These are phyloP conservation scores for Ceratosolen fusciceps DNA, from an alignment of 1,140 invertebrate species.

Conservation along the genomic window DNA sequence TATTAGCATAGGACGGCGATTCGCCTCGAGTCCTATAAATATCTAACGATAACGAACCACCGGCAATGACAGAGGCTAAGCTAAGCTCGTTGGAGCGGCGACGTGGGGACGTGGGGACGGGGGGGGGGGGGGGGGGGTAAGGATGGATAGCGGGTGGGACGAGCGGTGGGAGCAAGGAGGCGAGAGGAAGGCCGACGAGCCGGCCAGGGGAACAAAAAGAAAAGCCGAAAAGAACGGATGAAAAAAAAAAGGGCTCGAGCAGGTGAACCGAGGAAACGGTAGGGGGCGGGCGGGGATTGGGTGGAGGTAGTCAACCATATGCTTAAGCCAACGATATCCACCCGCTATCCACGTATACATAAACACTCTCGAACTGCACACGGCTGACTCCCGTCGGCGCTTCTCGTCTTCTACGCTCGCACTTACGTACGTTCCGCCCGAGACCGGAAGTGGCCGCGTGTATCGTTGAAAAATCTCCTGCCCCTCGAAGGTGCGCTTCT, in stretches of 20 bases:
- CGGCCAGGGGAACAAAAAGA: constrained; percentile 28
- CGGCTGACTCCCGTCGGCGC: constrained; percentile 22
- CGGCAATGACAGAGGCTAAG: no score
- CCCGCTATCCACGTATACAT: constrained; percentile 58
- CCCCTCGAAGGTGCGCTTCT: background rate
- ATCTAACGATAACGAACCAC: no score
- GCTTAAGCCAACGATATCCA: constrained; percentile 63
- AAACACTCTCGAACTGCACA: constrained; percentile 22
- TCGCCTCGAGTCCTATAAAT: no score
- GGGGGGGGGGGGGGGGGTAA: no score
- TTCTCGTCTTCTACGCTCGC: background rate
- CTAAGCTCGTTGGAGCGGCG: no score
- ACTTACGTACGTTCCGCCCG: no score
- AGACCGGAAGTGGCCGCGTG: constrained; percentile 26
- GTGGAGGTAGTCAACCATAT: constrained; percentile 62
- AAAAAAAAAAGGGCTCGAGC: constrained; percentile 44
- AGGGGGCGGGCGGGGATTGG: no score
- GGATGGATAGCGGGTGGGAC: no score
- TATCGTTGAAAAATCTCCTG: constrained; percentile 43
- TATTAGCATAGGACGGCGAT: background rate
- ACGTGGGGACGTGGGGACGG: no score
- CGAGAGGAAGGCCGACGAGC: background rate
- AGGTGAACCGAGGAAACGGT: constrained; percentile 40
- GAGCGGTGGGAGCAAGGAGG: constrained; percentile 48
- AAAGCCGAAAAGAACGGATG: constrained; percentile 55